Evolutionary conservation across 2,113 vertebrate genomes (phyloP), one percentile per base, ranked within the genome.

Genomic region (Gymnogyps californianus): DNA sequence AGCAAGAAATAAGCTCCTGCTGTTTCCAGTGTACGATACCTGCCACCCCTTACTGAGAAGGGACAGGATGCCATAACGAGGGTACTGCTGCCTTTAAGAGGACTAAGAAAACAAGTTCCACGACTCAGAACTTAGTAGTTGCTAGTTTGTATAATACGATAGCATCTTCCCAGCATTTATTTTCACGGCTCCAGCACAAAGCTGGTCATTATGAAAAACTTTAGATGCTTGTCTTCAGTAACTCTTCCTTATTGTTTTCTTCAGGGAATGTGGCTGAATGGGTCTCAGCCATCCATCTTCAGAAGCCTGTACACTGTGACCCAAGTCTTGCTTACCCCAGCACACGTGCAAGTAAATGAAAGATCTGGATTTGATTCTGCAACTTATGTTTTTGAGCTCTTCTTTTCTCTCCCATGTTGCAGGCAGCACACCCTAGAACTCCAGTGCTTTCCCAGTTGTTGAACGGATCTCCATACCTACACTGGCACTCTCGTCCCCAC

Each of bases 11-110:
- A 14, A 58, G 69, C 52, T 90, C 78, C 57, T 58, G 40, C 8
- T 75, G 40, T 4, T 57, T 11, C 40, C 44, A 21, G 54, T 10
- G 10, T 3, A 9, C 0, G 0, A 61, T 2, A 57, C 11, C 57
- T 21, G 19, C 79, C 44, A 6, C 12, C 24, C 74, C 36, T 58
- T 42, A 19, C 24, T 10, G 25, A 44, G 26, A 47, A 57, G 51
- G 1, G 24, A 52, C 31, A 62, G 72, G 38, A 70, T 32, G 46
- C 31, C 29, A 28, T 7, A 46, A 46, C 4, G 57, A 76, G 46
- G n/a, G 40, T 2, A 20, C 40, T 49, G 59, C 78, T 12, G 8
- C 69, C 65, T 66, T 19, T 2, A 71, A 34, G 22, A 64, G 69
- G n/a, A 10, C 72, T 24, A 36, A 36, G 28, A 57, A 34, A 74